Base-by-base conservation (phyloP, 2,888 invertebrate genomes). In the Parelbella ahira region DNA sequence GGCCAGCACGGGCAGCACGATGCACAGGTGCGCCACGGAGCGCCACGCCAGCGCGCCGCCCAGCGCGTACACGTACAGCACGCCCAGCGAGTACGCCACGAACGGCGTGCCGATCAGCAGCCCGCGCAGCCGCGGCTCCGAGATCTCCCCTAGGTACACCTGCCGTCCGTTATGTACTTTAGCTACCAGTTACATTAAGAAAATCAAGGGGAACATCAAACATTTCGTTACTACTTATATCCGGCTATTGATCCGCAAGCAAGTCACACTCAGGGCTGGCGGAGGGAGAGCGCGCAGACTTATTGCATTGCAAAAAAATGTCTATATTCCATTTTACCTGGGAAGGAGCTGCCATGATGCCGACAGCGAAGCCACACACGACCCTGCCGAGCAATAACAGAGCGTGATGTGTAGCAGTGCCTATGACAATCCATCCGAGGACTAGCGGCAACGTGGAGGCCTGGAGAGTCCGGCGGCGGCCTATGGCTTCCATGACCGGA, bases 101-200 rank as follows among this genome's bases (percentile, higher is more conserved):
- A 93, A 92, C 0, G 93, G 92, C 0, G 91, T 90, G n/a, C 93
- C 93, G 13, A 92, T 91, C 4, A 94, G 82, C 32, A 88, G 46
- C 2, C 93, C 93, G 44, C 94, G 88, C 8, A 94, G 68, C 56
- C 91, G 89, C 10, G 94, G 92, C 53, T 93, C 93, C 1, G 93
- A 90, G 47, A 92, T 92, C 79, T 94, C 94, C 2, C 93, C 93
- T 47, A 94, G 88, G 51, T 94, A 89, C 1, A 94, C 92, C 94
- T 94, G 73, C n/a, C n/a, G n/a, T n/a, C n/a, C n/a, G n/a, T n/a
- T n/a, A n/a, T n/a, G n/a, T n/a, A n/a, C n/a, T n/a, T n/a, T n/a
- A n/a, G n/a, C n/a, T n/a, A n/a, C n/a, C n/a, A n/a, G n/a, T n/a
- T n/a, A n/a, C n/a, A n/a, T n/a, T n/a, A n/a, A n/a, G n/a, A n/a